These are phyloP conservation scores for Sinotaia quadrata DNA, from an alignment of 2,888 invertebrate species.

Conservation along the genomic window DNA sequence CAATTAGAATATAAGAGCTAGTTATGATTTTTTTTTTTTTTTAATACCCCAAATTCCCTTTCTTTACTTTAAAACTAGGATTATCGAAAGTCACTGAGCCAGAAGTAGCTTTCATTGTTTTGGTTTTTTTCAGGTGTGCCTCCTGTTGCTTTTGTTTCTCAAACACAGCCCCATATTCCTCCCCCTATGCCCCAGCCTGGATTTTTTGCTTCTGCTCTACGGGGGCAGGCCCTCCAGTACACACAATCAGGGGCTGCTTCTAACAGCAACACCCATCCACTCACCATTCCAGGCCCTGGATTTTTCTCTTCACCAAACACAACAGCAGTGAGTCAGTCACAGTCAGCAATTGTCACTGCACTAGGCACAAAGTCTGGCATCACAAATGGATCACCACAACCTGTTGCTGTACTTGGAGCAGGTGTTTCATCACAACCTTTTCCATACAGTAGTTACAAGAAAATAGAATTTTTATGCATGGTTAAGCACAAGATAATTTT, in stretches of 20 bases:
- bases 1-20: too few species aligned
- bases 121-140: too few species aligned
- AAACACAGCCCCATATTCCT: constrained; percentile 20
- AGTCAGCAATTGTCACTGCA: constrained; percentile 20
- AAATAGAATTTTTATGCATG: too few species aligned
- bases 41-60: too few species aligned
- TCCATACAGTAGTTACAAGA: too few species aligned
- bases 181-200: constrained; percentile 45
- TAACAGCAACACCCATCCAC: constrained; percentile 27
- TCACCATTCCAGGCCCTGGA: constrained; percentile 57
- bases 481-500: too few species aligned
- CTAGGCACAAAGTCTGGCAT: constrained; percentile 23
- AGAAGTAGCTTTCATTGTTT: too few species aligned
- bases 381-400: constrained; percentile 1
- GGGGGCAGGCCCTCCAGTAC: constrained; percentile 60
- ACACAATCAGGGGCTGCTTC: constrained; percentile 26
- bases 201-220: constrained; percentile 53
- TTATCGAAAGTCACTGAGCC: too few species aligned
- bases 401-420: constrained; percentile 21
- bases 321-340: background rate
- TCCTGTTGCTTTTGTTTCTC: too few species aligned
- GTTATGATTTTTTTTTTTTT: too few species aligned
- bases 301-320: constrained; percentile 50
- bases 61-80: too few species aligned
- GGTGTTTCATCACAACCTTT: too few species aligned